Base-by-base conservation (phyloP, 1,140 invertebrate species). In the Drosophila varians region DNA sequence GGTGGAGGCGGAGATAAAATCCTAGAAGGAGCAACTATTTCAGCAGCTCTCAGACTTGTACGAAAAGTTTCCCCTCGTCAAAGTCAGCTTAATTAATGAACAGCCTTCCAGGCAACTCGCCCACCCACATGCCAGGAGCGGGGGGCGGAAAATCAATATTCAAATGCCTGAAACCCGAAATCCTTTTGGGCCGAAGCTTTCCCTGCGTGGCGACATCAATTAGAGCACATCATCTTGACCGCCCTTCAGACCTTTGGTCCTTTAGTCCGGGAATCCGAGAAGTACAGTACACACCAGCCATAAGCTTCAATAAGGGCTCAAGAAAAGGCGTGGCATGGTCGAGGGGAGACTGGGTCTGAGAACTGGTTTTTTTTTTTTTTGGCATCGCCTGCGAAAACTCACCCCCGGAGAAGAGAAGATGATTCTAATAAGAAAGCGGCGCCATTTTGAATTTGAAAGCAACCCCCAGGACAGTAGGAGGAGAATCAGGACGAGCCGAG, bases 21-120 rank as follows among this genome's bases (percentile, higher is more conserved):
- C 38, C 7, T 14, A 19, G 38, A 42, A 16, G 38, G 16, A 53
- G 64, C 61, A 65, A 58, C 75, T 58, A 71, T 62, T 61, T 16
- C 31, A 19, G 36, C 53, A 62, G 18, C 47, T 34, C 21, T 47
- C 58, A 61, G 43, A 53, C 62, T 64, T 72, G 38, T 69, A 49
- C 34, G 25, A 34, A 66, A 86, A 86, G 47, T 79, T 86, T 86
- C 58, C 80, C 80, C 82, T 82, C 68, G 74, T 86, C 80, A 86
- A 86, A 87, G 80, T 86, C 80, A 87, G 75, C 55, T 80, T 87
- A 87, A 84, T 84, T 84, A 84, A 87, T 77, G 79, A 54, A 82
- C 45, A 36, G 56, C 79, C 60, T 68, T 16, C 53, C 38, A 42
- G 8, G 7, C n/a, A 8, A 9, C 18, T 74, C 55, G 60, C 26